Conservation (phyloP, 92 coral and sea anemone species). For the Umimayanthus chanpuru region DNA sequence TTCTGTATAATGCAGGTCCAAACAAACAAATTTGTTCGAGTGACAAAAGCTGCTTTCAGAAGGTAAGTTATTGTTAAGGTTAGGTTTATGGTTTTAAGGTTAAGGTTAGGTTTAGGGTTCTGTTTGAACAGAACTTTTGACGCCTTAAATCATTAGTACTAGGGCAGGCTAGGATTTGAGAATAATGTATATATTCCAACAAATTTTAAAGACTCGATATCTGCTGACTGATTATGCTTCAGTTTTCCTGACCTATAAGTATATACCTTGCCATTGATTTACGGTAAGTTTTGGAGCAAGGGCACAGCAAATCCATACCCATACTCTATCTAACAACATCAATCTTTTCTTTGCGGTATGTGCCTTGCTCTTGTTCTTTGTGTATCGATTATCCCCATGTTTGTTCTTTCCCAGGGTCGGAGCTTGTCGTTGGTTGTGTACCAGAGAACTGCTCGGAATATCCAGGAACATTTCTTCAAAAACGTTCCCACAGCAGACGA, state of each 20-base stretch:
- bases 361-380: background rate
- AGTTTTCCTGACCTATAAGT: background rate
- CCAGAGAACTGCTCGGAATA: slow-evolving; percentile 87
- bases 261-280: background rate
- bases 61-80: background rate
- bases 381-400: background rate
- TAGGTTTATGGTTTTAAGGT: too few species aligned
- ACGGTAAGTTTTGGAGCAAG: too few species aligned
- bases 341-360: background rate
- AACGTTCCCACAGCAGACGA: slow-evolving; percentile 66
- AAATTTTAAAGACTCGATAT: background rate
- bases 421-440: slow-evolving; percentile 81
- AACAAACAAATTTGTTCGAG: background rate
- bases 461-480: slow-evolving; percentile 82
- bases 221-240: too few species aligned
- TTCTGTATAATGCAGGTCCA: background rate
- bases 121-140: too few species aligned
- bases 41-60: background rate
- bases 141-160: too few species aligned
- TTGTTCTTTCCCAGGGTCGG: slow-evolving; percentile 71
- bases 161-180: background rate
- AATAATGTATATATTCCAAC: background rate
- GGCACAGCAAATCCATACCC: too few species aligned
- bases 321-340: too few species aligned
- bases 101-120: too few species aligned